Evolutionary conservation across 1,140 invertebrate genomes (phyloP).

Genomic region (Thereuonema tuberculata): DNA sequence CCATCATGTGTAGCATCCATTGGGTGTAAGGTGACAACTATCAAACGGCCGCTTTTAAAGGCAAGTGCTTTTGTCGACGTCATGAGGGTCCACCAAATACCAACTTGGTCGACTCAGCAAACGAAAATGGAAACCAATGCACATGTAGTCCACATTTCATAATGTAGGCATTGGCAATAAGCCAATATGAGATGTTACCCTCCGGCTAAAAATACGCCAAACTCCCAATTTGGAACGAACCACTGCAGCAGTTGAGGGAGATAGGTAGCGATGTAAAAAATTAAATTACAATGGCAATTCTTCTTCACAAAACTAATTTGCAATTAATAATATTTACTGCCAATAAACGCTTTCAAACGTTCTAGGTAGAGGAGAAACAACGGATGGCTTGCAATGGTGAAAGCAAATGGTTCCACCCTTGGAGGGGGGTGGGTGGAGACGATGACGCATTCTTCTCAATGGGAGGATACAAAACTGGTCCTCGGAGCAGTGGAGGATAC

Average conservation of each 20-base stretch:
- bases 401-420: too few relatives aligned
- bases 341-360: too few relatives aligned
- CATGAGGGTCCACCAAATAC: neutral
- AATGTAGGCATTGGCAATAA: neutral
- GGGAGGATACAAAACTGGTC: too few relatives aligned
- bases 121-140: neutral
- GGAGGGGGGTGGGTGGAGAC: too few relatives aligned
- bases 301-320: too few relatives aligned
- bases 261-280: neutral
- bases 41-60: neutral
- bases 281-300: too few relatives aligned
- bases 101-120: neutral
- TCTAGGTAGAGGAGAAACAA: too few relatives aligned
- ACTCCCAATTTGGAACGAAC: slow-evolving; percentile 8
- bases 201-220: slow-evolving; percentile 9
- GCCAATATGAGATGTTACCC: neutral
- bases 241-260: neutral
- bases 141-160: neutral
- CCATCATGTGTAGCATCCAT: neutral
- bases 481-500: too few relatives aligned
- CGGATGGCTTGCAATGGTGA: too few relatives aligned
- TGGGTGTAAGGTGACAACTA: neutral
- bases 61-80: neutral
- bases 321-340: too few relatives aligned
- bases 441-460: too few relatives aligned